These are phyloP conservation scores for Poeciliopsis retropinna DNA, from an alignment of 2,113 vertebrate species.

Conservation along the genomic window DNA sequence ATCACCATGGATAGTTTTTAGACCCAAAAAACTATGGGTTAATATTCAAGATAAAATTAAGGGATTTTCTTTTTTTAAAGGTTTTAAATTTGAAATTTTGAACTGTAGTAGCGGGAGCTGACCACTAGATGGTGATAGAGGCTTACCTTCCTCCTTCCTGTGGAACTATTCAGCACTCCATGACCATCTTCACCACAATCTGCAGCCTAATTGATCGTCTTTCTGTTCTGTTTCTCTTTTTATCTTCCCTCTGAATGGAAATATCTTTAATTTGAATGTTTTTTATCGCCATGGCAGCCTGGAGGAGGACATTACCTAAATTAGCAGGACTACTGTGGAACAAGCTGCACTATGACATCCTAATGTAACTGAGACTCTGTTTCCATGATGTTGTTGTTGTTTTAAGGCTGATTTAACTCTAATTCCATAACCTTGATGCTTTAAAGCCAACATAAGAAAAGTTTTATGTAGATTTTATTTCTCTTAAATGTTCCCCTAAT, in stretches of 20 bases:
- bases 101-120: slow-evolving; percentile 29
- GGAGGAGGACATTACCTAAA: slow-evolving; percentile 9
- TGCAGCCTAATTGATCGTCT: not conserved
- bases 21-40: no score
- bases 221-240: not conserved
- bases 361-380: slow-evolving; percentile 16
- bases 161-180: not conserved
- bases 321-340: slow-evolving; percentile 8
- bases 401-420: slow-evolving; percentile 27
- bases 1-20: not conserved
- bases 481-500: not conserved
- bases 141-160: not conserved
- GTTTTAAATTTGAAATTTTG: not conserved
- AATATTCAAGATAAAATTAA: not conserved
- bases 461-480: not conserved
- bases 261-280: not conserved
- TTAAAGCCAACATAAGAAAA: slow-evolving; percentile 4
- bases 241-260: slow-evolving; percentile 5
- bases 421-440: not conserved
- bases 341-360: slow-evolving; percentile 26
- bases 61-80: not conserved
- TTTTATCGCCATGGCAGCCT: slow-evolving; percentile 6
- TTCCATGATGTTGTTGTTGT: not conserved
- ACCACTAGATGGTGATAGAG: slow-evolving; percentile 43
- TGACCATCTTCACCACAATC: slow-evolving; percentile 10